A percentile compares a stretch with the other conserved stretches of the same genome.
phyloP scores from a whole-genome alignment of 1,140 invertebrate species.

The Brachionus koreanus region DNA sequence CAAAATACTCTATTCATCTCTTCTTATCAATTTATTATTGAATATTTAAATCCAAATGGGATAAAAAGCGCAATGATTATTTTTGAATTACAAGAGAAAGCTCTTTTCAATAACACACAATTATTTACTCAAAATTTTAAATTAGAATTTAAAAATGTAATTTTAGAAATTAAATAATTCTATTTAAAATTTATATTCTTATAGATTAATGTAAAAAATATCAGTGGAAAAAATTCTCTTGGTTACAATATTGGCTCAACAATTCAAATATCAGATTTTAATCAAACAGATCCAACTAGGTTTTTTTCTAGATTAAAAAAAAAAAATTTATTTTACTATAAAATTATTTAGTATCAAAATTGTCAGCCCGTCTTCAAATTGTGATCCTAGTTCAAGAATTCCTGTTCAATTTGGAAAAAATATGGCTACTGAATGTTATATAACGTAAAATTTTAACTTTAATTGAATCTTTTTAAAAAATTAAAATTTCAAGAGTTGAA shows the following conservation, averaged over 20 bases:
- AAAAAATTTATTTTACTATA: background rate
- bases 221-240: background rate
- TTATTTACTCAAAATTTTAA: background rate
- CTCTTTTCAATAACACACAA: background rate
- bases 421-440: background rate
- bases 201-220: background rate
- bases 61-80: background rate
- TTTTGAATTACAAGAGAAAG: background rate
- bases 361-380: background rate
- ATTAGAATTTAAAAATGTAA: background rate
- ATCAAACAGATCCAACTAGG: background rate
- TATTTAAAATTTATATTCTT: background rate
- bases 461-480: background rate
- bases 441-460: background rate
- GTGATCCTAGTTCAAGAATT: background rate
- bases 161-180: background rate
- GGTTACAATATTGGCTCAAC: background rate
- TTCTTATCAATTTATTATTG: background rate
- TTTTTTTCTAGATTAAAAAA: background rate
- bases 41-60: background rate
- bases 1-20: background rate
- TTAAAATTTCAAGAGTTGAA: background rate
- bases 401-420: conserved; percentile 1
- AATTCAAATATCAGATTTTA: background rate
- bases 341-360: background rate